A percentile compares a stretch with the other conserved stretches of the same genome.
Evolutionary conservation across 2,888 invertebrate genomes (phyloP).

Genomic region (Harpagoxenus sublaevis): DNA sequence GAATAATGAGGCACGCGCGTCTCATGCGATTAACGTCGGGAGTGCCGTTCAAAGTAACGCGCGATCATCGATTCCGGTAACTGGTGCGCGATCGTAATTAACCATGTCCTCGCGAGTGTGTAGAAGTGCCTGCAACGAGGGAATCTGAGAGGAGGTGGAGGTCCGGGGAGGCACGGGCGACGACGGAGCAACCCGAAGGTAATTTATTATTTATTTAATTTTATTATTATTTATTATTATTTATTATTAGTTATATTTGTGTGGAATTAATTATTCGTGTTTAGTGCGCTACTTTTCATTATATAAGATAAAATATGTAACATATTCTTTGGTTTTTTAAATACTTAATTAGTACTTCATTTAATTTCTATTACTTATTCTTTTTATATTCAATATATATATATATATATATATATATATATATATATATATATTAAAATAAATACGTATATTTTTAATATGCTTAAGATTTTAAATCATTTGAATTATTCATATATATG

Average conservation of each 20-base stretch:
- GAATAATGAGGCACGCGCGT: not conserved
- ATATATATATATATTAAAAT: not conserved
- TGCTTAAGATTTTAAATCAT: not conserved
- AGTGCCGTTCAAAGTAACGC: too few species aligned
- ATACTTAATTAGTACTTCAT: not conserved
- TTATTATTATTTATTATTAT: not conserved
- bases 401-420: not conserved
- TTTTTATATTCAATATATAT: not conserved
- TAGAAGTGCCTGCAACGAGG: too few species aligned
- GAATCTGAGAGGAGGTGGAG: too few species aligned
- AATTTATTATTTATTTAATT: not conserved
- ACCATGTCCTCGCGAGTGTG: too few species aligned
- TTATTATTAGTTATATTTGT: not conserved
- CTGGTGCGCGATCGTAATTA: too few species aligned
- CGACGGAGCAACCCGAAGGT: not conserved
- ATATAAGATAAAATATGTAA: not conserved
- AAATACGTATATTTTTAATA: not conserved
- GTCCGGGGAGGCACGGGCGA: too few species aligned
- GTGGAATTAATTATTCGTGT: not conserved
- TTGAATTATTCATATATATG: not conserved
- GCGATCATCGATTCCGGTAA: too few species aligned
- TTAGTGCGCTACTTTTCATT: not conserved
- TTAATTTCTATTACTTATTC: not conserved
- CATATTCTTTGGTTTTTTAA: not conserved
- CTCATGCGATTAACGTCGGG: not conserved